Evolutionary conservation across 2,797 vertebrate genomes (phyloP).

Genomic region (Silurus lanzhouensis): DNA sequence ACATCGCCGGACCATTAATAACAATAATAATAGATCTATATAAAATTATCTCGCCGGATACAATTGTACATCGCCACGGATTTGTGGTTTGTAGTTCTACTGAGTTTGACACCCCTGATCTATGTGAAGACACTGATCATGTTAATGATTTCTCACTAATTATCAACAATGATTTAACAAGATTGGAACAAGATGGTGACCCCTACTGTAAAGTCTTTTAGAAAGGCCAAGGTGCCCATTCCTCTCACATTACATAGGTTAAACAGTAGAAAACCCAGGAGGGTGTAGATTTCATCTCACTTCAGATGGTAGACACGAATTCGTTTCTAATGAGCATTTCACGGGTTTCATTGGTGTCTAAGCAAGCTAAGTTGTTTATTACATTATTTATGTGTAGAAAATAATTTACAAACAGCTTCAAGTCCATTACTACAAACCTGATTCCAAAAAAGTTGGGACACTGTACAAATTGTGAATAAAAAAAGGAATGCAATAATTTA

Average conservation of each 20-base stretch:
- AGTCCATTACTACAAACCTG: not conserved
- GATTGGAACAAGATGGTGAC: not conserved
- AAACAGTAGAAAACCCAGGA: not conserved
- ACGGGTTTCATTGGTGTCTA: not conserved
- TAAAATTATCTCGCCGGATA: no score
- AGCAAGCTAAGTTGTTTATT: not conserved
- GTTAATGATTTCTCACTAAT: no score
- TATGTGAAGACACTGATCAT: no score
- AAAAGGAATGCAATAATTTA: no score
- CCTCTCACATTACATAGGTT: not conserved
- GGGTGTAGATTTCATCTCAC: not conserved
- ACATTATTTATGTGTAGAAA: not conserved
- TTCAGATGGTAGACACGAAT: not conserved
- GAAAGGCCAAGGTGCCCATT: not conserved
- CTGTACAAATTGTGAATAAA: no score
- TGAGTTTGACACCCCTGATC: no score
- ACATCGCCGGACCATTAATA: no score
- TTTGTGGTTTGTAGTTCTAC: no score
- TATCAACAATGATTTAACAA: no score
- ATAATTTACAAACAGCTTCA: not conserved
- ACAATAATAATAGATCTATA: no score
- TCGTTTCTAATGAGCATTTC: not conserved
- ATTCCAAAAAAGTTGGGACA: no score
- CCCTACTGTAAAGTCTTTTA: not conserved
- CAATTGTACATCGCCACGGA: no score